Evolutionary conservation across 2,888 invertebrate species (phyloP), one percentile per base, ranked within the genome.

Genomic region (Abrostola tripartita): DNA sequence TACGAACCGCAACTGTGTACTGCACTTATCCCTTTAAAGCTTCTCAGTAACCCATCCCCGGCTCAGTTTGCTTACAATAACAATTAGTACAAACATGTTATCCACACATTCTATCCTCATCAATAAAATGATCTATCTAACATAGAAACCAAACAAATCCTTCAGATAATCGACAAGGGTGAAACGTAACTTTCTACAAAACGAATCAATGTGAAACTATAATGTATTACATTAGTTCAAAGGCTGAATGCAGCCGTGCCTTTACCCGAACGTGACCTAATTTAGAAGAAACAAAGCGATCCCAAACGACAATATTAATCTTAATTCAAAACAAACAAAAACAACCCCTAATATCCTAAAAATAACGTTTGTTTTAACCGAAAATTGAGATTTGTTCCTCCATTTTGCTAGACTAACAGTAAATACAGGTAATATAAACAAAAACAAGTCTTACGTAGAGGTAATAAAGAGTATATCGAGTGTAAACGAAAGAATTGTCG

Each of bases 241-340:
- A 84, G 82, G 82, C 81, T 86, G 85, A 83, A 86, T 87, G 85
- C 85, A 84, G 77, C 80, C 80, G 76, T 79, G 86, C 84, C 79
- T 83, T 78, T 79, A 76, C 81, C 85, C 80, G 81, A 86, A 90
- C 90, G 91, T 91, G 91, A 90, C 91, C 92, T 86, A 90, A 90
- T 91, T 91, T 88, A 85, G 79, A 85, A 84, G 89, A 90, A 90
- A 91, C 91, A 90, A 89, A 90, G 88, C 88, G 86, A 85, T 88
- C 85, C 79, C 75, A 64, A 77, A 70, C 74, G 61, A 71, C 68
- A 76, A 81, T 78, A 79, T 78, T 68, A 72, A 74, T 79, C 74
- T 79, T 68, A 69, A 75, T 78, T 73, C 56, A 56, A 69, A 60
- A 65, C 80, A 79, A 71, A 65, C 75, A 64, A 86, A 85, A 85